A percentile compares a stretch with the other conserved stretches of the same genome.
Evolutionary conservation across 2,888 invertebrate genomes (phyloP).

Genomic region (Trachelus iudaicus): DNA sequence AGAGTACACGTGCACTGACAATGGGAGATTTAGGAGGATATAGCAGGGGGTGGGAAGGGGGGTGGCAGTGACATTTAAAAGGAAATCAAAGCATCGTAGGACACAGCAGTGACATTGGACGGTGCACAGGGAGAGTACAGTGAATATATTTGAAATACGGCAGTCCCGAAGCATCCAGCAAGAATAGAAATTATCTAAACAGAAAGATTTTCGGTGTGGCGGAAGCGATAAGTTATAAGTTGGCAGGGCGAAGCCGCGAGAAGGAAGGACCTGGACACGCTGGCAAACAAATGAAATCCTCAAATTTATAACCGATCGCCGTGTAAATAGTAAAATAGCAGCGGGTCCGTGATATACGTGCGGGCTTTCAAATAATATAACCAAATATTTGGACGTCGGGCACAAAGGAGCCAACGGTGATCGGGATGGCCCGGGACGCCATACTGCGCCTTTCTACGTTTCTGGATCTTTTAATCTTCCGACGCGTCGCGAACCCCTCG

Average conservation of each 20-base stretch:
- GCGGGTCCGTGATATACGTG: conserved; percentile 14
- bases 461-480: background rate
- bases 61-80: background rate
- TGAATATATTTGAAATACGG: background rate
- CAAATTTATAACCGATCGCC: conserved; percentile 20
- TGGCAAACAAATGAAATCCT: conserved; percentile 18
- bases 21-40: background rate
- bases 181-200: conserved; percentile 7
- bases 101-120: background rate
- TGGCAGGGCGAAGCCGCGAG: conserved; percentile 1
- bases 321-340: conserved; percentile 20
- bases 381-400: conserved; percentile 19
- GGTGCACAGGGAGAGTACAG: background rate
- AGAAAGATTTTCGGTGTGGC: background rate
- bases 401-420: conserved; percentile 10
- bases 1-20: background rate
- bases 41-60: background rate
- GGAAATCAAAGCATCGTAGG: background rate
- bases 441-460: background rate
- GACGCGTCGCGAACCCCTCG: background rate
- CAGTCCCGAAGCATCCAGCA: background rate
- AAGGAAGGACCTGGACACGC: background rate
- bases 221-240: conserved; percentile 3
- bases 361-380: conserved; percentile 18
- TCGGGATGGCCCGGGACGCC: background rate